phyloP scores from a whole-genome alignment of 1,140 invertebrate species.

The Drosophila pandora region DNA sequence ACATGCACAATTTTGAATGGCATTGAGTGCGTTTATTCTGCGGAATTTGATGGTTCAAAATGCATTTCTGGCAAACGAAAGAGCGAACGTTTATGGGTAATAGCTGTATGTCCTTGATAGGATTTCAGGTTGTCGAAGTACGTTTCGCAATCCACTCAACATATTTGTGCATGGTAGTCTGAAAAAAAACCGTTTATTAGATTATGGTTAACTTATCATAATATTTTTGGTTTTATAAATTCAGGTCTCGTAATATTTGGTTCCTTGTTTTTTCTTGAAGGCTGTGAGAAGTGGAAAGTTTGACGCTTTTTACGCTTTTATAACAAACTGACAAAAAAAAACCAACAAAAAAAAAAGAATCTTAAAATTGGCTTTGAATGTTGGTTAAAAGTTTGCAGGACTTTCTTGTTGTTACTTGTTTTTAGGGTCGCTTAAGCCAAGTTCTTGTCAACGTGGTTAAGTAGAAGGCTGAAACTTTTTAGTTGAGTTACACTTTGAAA shows the following conservation, averaged over 20 bases:
- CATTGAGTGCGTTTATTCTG: conserved; percentile 41
- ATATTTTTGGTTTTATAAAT: neutral
- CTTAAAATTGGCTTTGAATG: conserved; percentile 52
- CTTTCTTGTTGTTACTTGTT: conserved; percentile 11
- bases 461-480: conserved; percentile 27
- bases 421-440: conserved; percentile 22
- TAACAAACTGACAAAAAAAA: neutral
- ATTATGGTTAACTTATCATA: neutral
- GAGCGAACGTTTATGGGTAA: conserved; percentile 21
- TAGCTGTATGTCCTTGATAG: conserved; percentile 24
- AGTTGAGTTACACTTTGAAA: conserved; percentile 22
- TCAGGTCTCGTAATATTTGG: neutral
- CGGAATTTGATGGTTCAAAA: conserved; percentile 32
- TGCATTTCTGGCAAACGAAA: conserved; percentile 38
- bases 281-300: neutral
- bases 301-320: neutral
- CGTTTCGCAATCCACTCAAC: neutral
- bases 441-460: conserved; percentile 30
- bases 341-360: neutral
- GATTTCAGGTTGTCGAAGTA: neutral
- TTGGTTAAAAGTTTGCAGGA: conserved; percentile 38
- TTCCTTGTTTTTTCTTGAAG: neutral
- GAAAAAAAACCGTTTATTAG: neutral
- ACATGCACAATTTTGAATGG: conserved; percentile 19
- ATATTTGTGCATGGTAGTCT: neutral